These are phyloP conservation scores for Ranitomeya imitator DNA, from an alignment of 2,113 vertebrate species.

Conservation along the genomic window DNA sequence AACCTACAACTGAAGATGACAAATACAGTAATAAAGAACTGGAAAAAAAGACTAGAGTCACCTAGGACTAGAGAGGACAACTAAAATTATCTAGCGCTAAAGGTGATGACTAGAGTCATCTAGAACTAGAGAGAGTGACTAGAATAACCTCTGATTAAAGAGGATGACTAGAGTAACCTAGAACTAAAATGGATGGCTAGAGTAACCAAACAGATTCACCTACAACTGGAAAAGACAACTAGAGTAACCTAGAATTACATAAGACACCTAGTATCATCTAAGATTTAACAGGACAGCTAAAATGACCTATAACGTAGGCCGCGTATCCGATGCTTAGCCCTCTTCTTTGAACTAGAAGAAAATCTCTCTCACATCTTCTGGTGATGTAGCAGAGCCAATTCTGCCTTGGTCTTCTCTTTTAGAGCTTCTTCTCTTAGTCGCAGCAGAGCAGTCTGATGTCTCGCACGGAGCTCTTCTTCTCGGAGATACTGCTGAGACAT, in stretches of 20 bases:
- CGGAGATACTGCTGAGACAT: constrained; percentile 65
- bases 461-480: constrained; percentile 66
- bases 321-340: not conserved
- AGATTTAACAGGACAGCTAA: not conserved
- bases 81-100: not conserved
- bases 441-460: constrained; percentile 67
- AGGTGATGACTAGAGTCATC: not conserved
- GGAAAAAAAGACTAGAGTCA: not conserved
- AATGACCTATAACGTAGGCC: not conserved
- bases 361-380: constrained; percentile 65
- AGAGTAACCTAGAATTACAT: not conserved
- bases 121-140: not conserved
- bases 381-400: constrained; percentile 68
- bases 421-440: constrained; percentile 66
- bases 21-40: not conserved
- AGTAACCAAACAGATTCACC: no score
- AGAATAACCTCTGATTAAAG: not conserved
- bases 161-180: not conserved
- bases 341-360: not conserved
- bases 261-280: no score
- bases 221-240: no score
- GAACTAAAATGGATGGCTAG: not conserved
- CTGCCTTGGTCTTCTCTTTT: constrained; percentile 60
- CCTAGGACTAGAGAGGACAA: not conserved
- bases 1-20: no score